Conservation (phyloP, 1,140 invertebrate species). For the Conus betulinus region DNA sequence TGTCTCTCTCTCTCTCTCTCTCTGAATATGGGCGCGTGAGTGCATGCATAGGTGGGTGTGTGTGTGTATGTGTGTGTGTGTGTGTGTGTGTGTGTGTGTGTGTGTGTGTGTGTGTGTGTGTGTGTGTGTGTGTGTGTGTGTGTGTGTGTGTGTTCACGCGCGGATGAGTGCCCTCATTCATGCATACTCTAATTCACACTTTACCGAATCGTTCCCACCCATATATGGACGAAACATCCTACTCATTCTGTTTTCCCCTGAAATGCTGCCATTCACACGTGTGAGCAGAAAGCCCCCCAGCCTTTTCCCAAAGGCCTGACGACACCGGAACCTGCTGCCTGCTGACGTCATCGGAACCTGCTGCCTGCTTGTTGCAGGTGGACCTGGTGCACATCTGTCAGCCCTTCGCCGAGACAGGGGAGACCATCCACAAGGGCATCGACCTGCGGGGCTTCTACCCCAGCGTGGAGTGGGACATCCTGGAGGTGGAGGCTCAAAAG, state of each 20-base stretch:
- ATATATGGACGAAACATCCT: too few species aligned
- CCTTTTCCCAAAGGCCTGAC: not conserved
- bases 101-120: not conserved
- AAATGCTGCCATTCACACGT: too few species aligned
- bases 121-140: constrained; percentile 5
- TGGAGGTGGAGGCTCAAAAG: constrained; percentile 77
- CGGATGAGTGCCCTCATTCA: not conserved
- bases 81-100: constrained; percentile 11
- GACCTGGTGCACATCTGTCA: constrained; percentile 80
- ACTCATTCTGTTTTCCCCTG: too few species aligned
- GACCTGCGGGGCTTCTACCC: constrained; percentile 73
- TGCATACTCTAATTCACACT: too few species aligned
- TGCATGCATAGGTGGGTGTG: not conserved
- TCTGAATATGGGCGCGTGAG: not conserved
- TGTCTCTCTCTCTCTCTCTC: not conserved
- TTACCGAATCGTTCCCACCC: too few species aligned
- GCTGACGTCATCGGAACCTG: not conserved
- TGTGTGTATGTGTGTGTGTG: not conserved
- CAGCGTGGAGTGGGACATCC: constrained; percentile 99
- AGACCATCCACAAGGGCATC: constrained; percentile 65
- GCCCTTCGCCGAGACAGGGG: constrained; percentile 40
- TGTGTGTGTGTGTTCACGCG: not conserved
- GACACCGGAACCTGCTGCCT: not conserved
- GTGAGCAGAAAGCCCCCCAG: too few species aligned
- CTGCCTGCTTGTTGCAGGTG: constrained; percentile 66